Evolutionary conservation across 2,888 invertebrate species (phyloP), one percentile per base, ranked within the genome.

Genomic region (Drosophila macrothrix): DNA sequence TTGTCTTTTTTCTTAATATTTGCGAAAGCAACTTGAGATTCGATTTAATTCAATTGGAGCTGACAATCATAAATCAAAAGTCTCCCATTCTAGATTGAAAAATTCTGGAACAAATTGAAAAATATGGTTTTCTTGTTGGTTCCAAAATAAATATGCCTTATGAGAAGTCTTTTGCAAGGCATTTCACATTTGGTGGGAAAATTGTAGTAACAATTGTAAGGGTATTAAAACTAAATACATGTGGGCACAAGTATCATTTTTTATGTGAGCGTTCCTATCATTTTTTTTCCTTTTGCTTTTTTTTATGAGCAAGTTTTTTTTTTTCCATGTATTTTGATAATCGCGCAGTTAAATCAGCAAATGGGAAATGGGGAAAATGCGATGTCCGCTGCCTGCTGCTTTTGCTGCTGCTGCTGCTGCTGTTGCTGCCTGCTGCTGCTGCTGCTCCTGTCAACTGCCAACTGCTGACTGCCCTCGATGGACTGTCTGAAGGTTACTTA

Each of bases 201-300:
- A 10, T 39, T 55, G 1, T n/a, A 4, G 7, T 7, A 2, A 0
- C 4, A 0, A 28, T 14, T 55, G 39, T n/a, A 2, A 55, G 55
- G 19, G 55, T 39, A 56, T 39, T 43, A n/a, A 43, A 67, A 58
- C 54, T 56, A 74, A 82, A 76, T 73, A 43, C 73, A 80, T 82
- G 82, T 78, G 76, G 78, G 76, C 76, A 74, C 59, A 70, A 74
- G 73, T 68, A 68, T 79, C 59, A 72, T 78, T 59, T 78, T 77
- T 68, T 55, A 41, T 80, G 55, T 65, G 61, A 70, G 62, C 72
- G 28, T 35, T 54, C 25, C 1, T 55, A 35, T 55, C 25, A 25
- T 4, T 33, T 33, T 31, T 33, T 22, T 53, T 0, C 10, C 35
- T 25, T 35, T 41, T 46, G 55, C 54, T 55, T 56, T 58, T 76